A percentile compares a stretch with the other conserved stretches of the same genome.
Conservation (phyloP, 1,140 invertebrate species). For the Daktulosphaira vitifoliae region DNA sequence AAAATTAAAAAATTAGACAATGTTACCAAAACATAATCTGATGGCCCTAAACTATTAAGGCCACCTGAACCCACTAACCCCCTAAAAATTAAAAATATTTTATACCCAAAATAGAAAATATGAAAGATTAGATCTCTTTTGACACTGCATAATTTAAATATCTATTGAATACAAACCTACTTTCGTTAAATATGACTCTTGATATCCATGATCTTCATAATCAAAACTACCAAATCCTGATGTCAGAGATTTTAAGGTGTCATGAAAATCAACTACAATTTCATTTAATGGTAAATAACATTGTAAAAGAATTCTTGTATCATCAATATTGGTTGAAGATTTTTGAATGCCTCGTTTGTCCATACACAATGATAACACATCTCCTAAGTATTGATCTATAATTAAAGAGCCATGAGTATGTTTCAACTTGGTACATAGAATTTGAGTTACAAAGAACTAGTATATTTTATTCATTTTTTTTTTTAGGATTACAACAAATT, state of each 20-base stretch:
- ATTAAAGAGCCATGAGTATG: slow-evolving; percentile 38
- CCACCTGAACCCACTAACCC: no score
- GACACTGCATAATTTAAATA: no score
- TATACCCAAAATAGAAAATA: no score
- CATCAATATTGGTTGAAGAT: slow-evolving; percentile 69
- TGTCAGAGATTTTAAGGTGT: slow-evolving; percentile 75
- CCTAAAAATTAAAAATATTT: no score
- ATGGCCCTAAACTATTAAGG: no score
- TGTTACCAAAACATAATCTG: no score
- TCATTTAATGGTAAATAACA: slow-evolving; percentile 83
- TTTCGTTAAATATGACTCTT: slow-evolving; percentile 47
- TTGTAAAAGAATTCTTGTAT: slow-evolving; percentile 68
- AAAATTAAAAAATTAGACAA: no score
- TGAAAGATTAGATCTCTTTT: no score
- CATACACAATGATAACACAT: slow-evolving; percentile 62
- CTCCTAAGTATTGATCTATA: slow-evolving; percentile 59
- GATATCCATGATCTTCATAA: slow-evolving; percentile 66
- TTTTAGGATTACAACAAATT: neutral
- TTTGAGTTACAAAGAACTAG: neutral
- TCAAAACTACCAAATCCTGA: slow-evolving; percentile 97
- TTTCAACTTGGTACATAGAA: neutral
- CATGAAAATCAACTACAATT: slow-evolving; percentile 92
- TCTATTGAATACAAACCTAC: neutral
- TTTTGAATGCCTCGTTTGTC: slow-evolving; percentile 70
- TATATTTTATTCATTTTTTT: neutral